Conservation (phyloP, 2,888 invertebrate genomes). For the Punctoribates punctum region DNA sequence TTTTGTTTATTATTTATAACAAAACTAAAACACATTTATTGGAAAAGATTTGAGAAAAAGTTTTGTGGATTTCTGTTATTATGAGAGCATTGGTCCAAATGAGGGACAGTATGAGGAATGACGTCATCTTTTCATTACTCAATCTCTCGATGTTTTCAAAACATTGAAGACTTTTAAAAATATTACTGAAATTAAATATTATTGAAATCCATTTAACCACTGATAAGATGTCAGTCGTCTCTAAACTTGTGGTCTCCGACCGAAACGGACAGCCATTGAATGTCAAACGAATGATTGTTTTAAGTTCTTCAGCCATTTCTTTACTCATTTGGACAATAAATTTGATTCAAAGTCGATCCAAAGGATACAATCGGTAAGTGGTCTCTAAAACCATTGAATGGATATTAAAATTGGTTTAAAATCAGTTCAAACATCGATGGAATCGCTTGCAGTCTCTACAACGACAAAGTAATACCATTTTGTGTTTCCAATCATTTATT, state of each 20-base stretch:
- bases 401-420: background rate
- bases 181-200: background rate
- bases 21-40: too few relatives aligned
- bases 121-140: too few relatives aligned
- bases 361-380: background rate
- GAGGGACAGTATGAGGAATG: too few relatives aligned
- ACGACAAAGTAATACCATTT: too few relatives aligned
- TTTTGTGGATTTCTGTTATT: too few relatives aligned
- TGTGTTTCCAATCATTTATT: background rate
- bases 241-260: background rate
- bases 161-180: background rate
- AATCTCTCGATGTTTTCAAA: too few relatives aligned
- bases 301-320: constrained; percentile 34
- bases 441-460: background rate
- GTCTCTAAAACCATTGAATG: background rate
- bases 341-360: constrained; percentile 1
- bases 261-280: background rate
- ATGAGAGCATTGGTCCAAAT: too few relatives aligned
- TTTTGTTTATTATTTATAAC: too few relatives aligned
- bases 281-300: constrained; percentile 26
- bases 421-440: background rate
- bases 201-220: background rate
- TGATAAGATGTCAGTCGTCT: constrained; percentile 6
- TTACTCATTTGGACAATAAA: constrained; percentile 31
- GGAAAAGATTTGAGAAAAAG: too few relatives aligned